These are phyloP conservation scores for Hirundichthys speculiger DNA, from an alignment of 2,113 vertebrate genomes.

Conservation along the genomic window DNA sequence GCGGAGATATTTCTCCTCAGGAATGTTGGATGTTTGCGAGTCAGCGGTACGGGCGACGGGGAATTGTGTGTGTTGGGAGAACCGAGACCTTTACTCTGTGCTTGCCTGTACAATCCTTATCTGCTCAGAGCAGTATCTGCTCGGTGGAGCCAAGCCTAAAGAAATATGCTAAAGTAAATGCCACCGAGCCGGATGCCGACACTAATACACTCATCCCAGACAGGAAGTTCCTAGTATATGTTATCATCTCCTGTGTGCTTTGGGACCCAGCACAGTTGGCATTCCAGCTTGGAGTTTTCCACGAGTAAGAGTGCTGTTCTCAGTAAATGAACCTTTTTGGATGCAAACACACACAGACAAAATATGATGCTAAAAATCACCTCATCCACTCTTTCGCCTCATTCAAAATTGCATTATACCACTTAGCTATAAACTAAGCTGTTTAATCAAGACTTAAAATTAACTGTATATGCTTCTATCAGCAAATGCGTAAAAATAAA, in stretches of 20 bases:
- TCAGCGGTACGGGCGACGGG: conserved; percentile 55
- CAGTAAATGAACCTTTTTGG: conserved; percentile 14
- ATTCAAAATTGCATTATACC: too few relatives aligned
- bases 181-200: conserved; percentile 51
- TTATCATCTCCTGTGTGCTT: conserved; percentile 62
- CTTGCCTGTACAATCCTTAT: conserved; percentile 74
- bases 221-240: conserved; percentile 64
- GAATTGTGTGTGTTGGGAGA: conserved; percentile 43
- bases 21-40: conserved; percentile 56
- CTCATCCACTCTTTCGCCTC: too few relatives aligned
- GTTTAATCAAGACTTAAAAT: too few relatives aligned
- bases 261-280: conserved; percentile 42
- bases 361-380: neutral
- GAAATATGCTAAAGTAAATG: conserved; percentile 63
- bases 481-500: too few relatives aligned
- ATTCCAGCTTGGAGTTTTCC: conserved; percentile 29
- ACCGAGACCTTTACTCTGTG: conserved; percentile 56
- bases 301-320: conserved; percentile 21
- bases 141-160: conserved; percentile 56
- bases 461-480: too few relatives aligned
- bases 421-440: too few relatives aligned
- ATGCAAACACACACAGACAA: neutral
- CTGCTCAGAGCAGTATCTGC: conserved; percentile 68
- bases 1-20: conserved; percentile 63
- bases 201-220: conserved; percentile 65